phyloP scores from a whole-genome alignment of 1,140 invertebrate species.

The Drosophila sproati region DNA sequence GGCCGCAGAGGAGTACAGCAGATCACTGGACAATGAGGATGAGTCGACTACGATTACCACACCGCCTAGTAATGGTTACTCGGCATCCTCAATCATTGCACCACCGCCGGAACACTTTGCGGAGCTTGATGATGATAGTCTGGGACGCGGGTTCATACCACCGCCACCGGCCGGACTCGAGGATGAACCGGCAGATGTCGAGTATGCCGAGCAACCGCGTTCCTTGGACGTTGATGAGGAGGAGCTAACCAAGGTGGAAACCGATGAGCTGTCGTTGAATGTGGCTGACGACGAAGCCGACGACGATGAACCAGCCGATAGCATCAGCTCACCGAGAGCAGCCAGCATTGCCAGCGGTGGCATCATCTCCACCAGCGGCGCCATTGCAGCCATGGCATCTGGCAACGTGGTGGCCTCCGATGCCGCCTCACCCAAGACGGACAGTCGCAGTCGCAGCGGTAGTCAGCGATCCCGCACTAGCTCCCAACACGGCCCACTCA shows the following conservation, averaged over 20 bases:
- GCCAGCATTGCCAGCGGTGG: slow-evolving; percentile 71
- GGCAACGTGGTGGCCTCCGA: slow-evolving; percentile 16
- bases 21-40: slow-evolving; percentile 76
- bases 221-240: slow-evolving; percentile 48
- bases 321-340: slow-evolving; percentile 64
- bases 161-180: slow-evolving; percentile 56
- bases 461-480: slow-evolving; percentile 55
- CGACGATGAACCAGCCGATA: slow-evolving; percentile 51
- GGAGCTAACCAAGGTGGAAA: slow-evolving; percentile 66
- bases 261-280: slow-evolving; percentile 67
- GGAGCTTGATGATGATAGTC: slow-evolving; percentile 65
- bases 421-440: slow-evolving; percentile 49
- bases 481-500: slow-evolving; percentile 35
- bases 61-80: slow-evolving; percentile 80
- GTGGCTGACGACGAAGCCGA: slow-evolving; percentile 42
- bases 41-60: slow-evolving; percentile 82
- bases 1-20: slow-evolving; percentile 56
- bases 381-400: slow-evolving; percentile 50
- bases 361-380: slow-evolving; percentile 55
- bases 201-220: slow-evolving; percentile 15
- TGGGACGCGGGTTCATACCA: slow-evolving; percentile 56
- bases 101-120: slow-evolving; percentile 75
- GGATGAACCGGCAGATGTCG: slow-evolving; percentile 24
- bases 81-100: slow-evolving; percentile 77
- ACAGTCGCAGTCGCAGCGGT: slow-evolving; percentile 73